These are phyloP conservation scores for Pammene fasciana DNA, from an alignment of 2,888 invertebrate genomes.

Conservation along the genomic window DNA sequence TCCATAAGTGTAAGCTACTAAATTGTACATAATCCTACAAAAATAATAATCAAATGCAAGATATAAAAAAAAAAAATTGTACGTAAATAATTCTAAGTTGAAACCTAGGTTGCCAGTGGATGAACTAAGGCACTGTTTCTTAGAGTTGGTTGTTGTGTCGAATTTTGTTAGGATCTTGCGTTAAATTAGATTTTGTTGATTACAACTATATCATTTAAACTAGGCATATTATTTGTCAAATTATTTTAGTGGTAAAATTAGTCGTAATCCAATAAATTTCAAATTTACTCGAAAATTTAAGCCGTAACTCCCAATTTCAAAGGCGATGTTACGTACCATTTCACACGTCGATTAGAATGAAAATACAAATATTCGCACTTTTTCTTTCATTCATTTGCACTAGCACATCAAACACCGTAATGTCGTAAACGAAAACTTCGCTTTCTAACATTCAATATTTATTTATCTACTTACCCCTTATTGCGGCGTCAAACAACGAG, in stretches of 20 bases:
- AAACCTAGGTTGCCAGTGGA: background rate
- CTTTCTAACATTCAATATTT: conserved; percentile 82
- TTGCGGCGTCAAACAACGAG: conserved; percentile 65
- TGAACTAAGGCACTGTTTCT: too few species aligned
- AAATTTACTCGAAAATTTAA: background rate
- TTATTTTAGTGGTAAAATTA: background rate
- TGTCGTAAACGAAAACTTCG: conserved; percentile 74
- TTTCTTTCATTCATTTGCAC: conserved; percentile 81
- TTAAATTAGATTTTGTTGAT: too few species aligned
- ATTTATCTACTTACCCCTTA: conserved; percentile 80
- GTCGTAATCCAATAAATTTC: background rate
- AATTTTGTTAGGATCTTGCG: too few species aligned
- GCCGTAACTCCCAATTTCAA: conserved; percentile 4
- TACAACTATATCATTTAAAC: too few species aligned
- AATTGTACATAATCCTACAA: background rate
- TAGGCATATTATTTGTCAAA: too few species aligned
- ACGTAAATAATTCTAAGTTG: too few species aligned
- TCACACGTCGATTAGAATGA: conserved; percentile 59
- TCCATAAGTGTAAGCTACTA: background rate
- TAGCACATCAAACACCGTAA: conserved; percentile 63
- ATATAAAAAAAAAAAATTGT: too few species aligned
- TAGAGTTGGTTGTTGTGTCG: too few species aligned
- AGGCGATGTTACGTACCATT: conserved; percentile 54
- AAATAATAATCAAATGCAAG: too few species aligned
- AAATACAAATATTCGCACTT: conserved; percentile 81